Base-by-base conservation (phyloP, 2,113 vertebrate species). In the Pollimyrus isidori region DNA sequence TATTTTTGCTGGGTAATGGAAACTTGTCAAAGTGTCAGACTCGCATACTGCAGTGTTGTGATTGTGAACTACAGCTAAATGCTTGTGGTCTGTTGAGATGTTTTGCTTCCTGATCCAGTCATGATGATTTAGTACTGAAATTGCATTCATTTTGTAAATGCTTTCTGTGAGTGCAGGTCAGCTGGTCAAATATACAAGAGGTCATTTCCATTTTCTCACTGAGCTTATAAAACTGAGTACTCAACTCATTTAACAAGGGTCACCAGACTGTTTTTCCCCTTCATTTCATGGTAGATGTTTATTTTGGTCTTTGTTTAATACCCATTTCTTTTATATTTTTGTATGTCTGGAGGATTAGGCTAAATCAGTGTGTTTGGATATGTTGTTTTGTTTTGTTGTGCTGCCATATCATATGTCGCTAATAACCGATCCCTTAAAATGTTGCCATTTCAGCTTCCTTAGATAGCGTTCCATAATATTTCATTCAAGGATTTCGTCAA, bases 131-230 rank as follows among this genome's bases (percentile, higher is more conserved):
- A 42, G 50, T 56, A 13, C 88, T 53, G 88, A 82, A 89, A 49
- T 42, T 50, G 49, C 76, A 53, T 83, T 87, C 87, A 87, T 58
- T 87, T 87, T 62, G 87, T 45, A 87, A 62, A 87, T 87, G 39
- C 56, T 52, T 87, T 52, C 50, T 30, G 85, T 87, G 85, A 87
- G 85, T 87, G 85, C 50, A 39, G 85, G 85, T 87, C 85, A 65
- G 56, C 35, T 39, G 80, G 88, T 52, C 88, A 89, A 56, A 89
- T 21, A 69, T 82, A 53, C 69, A 52, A 13, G 21, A 30, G 88
- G 49, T 82, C 48, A 89, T 82, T 88, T 89, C 73, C 49, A 42
- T 89, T 56, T 89, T 82, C 45, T 53, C 48, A 89, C 69, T 11
- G 49, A 80, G 88, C 69, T 80, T 35, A 69, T 88, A 76, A 88